Evolutionary conservation across 2,888 invertebrate species (phyloP).

Genomic region (Apamea crenata): DNA sequence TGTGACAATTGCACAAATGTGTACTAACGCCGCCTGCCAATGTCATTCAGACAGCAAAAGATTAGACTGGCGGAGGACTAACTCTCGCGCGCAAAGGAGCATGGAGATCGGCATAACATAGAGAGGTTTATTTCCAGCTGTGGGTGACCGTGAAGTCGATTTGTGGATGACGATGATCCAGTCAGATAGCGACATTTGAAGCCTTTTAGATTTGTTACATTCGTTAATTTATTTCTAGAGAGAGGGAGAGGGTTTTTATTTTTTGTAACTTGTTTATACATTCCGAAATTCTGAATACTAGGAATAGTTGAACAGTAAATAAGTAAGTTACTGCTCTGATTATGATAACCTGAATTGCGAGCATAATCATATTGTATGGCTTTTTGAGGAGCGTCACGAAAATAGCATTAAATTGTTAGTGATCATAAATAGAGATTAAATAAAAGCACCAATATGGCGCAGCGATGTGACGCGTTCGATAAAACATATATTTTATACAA

Average conservation of each 20-base stretch:
- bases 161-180: not conserved
- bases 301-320: not conserved
- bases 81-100: not conserved
- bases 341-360: not conserved
- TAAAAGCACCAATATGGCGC: not conserved
- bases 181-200: not conserved
- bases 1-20: not conserved
- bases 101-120: not conserved
- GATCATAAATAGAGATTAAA: conserved; percentile 14
- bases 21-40: not conserved
- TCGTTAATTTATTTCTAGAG: not conserved
- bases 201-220: not conserved
- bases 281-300: not conserved
- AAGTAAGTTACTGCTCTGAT: not conserved
- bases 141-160: too few relatives aligned
- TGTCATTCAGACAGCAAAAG: not conserved
- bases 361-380: not conserved
- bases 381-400: not conserved
- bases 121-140: not conserved
- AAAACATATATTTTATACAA: conserved; percentile 17
- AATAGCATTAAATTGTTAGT: conserved; percentile 19
- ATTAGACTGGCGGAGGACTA: not conserved
- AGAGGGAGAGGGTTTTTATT: not conserved
- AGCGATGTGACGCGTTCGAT: conserved; percentile 3
- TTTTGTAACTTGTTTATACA: not conserved